Base-by-base conservation (phyloP, 2,888 invertebrate species). In the Leptinotarsa juncta region DNA sequence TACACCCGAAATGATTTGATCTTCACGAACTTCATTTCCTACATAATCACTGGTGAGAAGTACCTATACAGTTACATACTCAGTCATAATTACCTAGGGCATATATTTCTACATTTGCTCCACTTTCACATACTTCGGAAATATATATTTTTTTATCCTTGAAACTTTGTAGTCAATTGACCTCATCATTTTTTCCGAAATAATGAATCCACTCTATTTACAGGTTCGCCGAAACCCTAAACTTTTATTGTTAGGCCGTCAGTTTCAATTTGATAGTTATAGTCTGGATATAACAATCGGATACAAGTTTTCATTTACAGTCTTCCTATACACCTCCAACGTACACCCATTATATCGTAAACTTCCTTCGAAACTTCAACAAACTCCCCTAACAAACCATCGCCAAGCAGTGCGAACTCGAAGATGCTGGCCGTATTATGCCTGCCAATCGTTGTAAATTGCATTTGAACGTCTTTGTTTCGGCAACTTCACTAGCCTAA, bases 371-470 rank as follows among this genome's bases (percentile, higher is more conserved):
- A 68, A 68, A 68, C 68, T 68, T n/a, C 68, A 42, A 42, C 53
- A 68, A 68, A 68, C 68, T 68, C 42, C 32, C 68, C 32, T 18
- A 32, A 55, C 68, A 68, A 68, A 53, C 53, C 68, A 48, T 55
- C 42, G 53, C 53, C 57, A 62, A 42, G 74, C 23, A 67, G 62
- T 66, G 67, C 50, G 70, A 75, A 72, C 55, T 74, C 62, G 72
- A 67, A 51, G 73, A 62, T 75, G 70, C 49, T 70, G 62, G 71
- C 73, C 65, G 70, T 71, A 73, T 73, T 74, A 71, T 60, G 71
- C 62, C 73, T 77, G 77, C 73, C 77, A 77, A 77, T 73, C 75
- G 71, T 71, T 71, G 69, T 71, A 71, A 77, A 75, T 70, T 75
- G 71, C 70, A 65, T 71, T 70, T 53, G 55, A 73, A 75, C 71